Percentiles rank a stretch among this genome's conserved stretches.
Conservation (phyloP, 2,113 vertebrate species). For the Dicerorhinus sumatrensis region DNA sequence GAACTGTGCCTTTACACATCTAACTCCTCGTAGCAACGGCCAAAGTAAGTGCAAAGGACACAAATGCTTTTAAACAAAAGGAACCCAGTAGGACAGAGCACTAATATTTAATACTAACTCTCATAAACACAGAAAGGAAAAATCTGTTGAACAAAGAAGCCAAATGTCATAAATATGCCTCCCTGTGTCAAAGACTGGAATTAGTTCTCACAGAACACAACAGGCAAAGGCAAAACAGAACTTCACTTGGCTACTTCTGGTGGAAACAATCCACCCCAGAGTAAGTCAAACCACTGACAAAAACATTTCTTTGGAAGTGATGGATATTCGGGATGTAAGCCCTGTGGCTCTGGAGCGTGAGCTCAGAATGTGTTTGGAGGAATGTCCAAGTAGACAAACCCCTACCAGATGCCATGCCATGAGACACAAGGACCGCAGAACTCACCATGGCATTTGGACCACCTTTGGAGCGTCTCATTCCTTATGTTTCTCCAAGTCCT, state of each 20-base stretch:
- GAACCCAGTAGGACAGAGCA: conserved; percentile 56
- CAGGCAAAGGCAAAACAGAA: conserved; percentile 57
- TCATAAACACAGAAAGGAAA: conserved; percentile 76
- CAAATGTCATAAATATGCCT: conserved; percentile 72
- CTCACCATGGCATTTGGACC: neutral
- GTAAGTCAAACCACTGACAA: conserved; percentile 44
- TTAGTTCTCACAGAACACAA: conserved; percentile 52
- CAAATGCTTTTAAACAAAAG: conserved; percentile 77
- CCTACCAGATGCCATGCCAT: neutral
- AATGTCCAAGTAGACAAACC: conserved; percentile 9
- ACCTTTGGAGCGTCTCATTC: neutral
- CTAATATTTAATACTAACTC: conserved; percentile 61
- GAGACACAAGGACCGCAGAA: neutral
- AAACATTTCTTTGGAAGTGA: conserved; percentile 36
- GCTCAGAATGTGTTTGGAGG: conserved; percentile 3
- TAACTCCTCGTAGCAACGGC: conserved; percentile 79
- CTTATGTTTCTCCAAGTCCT: neutral
- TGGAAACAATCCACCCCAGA: conserved; percentile 46
- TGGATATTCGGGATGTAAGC: conserved; percentile 24
- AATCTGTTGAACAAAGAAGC: conserved; percentile 68
- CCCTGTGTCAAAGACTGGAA: conserved; percentile 62
- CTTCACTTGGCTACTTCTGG: conserved; percentile 52
- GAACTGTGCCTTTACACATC: conserved; percentile 69
- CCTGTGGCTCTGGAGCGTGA: neutral
- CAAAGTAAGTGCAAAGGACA: conserved; percentile 83